phyloP scores from a whole-genome alignment of 2,888 invertebrate genomes.

The Nowickia ferox region DNA sequence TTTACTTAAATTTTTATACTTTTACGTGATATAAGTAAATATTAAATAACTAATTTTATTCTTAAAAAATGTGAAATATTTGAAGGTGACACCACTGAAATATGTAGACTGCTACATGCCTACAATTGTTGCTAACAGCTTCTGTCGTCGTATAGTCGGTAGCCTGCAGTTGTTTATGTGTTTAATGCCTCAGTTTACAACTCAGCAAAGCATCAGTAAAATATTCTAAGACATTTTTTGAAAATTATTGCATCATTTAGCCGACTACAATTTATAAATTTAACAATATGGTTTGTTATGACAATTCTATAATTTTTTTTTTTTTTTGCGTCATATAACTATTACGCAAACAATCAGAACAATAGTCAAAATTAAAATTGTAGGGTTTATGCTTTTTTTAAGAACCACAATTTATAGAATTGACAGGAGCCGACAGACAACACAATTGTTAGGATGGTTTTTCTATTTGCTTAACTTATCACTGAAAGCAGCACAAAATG shows the following conservation, averaged over 20 bases:
- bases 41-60: no score
- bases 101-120: no score
- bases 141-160: no score
- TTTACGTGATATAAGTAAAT: no score
- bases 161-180: no score
- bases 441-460: conserved; percentile 35
- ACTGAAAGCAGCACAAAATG: conserved; percentile 49
- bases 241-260: neutral
- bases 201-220: no score
- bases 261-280: neutral
- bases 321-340: neutral
- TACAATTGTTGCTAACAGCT: no score
- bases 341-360: neutral
- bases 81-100: no score
- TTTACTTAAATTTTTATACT: no score
- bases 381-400: neutral
- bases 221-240: neutral
- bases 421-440: conserved; percentile 18
- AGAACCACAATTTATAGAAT: conserved; percentile 18
- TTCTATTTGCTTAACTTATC: conserved; percentile 63
- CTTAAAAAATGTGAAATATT: no score
- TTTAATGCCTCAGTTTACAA: no score
- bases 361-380: neutral
- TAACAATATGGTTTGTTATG: neutral
- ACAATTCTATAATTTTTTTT: neutral